Conservation (phyloP, 2,113 vertebrate species). For the Gnathonemus longibarbis region DNA sequence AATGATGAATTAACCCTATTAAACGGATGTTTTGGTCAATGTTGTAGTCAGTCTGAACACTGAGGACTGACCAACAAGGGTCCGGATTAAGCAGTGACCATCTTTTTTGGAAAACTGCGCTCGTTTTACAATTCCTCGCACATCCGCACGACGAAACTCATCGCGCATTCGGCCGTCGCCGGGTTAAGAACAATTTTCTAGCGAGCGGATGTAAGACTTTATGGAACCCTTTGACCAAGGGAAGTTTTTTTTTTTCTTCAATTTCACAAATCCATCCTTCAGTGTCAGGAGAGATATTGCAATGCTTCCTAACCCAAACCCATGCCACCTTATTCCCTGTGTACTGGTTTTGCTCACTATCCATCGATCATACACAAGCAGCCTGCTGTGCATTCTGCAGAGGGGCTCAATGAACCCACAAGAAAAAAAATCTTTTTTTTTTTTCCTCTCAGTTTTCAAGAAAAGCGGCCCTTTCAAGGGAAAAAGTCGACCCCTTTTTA, state of each 20-base stretch:
- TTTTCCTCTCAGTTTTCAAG: constrained; percentile 16
- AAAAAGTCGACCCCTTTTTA: constrained; percentile 17
- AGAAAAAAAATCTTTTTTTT: constrained; percentile 27
- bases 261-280: constrained; percentile 1
- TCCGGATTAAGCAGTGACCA: background rate
- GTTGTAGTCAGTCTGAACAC: background rate
- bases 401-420: background rate
- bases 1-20: background rate
- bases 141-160: background rate
- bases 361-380: background rate
- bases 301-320: background rate
- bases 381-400: background rate
- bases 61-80: background rate
- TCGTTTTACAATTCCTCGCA: background rate
- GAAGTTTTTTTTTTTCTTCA: background rate
- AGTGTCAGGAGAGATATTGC: constrained; percentile 2
- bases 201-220: background rate
- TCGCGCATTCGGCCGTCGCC: background rate
- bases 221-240: background rate
- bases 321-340: background rate
- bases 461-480: constrained; percentile 11
- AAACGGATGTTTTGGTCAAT: background rate
- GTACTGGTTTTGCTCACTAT: background rate
- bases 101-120: background rate
- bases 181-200: background rate